These are phyloP conservation scores for Gallinago stenura DNA, from an alignment of 2,797 vertebrate species.

Conservation along the genomic window DNA sequence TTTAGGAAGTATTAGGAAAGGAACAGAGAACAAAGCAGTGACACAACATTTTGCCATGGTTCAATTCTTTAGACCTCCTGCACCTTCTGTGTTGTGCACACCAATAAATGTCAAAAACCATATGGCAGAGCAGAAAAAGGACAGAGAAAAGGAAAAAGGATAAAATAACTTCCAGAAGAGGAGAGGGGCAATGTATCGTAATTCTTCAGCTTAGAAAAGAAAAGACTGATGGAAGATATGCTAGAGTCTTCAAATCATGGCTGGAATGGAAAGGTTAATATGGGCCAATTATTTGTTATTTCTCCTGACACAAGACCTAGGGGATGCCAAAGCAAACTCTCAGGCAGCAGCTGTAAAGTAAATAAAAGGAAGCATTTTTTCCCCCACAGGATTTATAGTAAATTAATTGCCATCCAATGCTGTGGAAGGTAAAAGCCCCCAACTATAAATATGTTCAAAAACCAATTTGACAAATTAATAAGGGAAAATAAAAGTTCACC, in stretches of 20 bases:
- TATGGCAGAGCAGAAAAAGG: neutral
- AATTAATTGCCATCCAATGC: neutral
- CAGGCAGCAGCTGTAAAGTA: neutral
- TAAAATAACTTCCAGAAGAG: neutral
- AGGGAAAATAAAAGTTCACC: neutral
- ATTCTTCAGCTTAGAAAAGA: neutral
- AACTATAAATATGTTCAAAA: neutral
- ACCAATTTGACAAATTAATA: neutral
- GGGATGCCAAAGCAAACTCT: slow-evolving; percentile 6
- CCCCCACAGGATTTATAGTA: neutral
- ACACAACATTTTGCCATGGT: neutral
- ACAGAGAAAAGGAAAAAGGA: neutral
- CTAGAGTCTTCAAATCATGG: neutral
- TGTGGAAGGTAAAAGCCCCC: neutral
- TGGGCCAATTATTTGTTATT: neutral
- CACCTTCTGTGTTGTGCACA: neutral
- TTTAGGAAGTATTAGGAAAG: neutral
- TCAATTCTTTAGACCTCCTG: neutral
- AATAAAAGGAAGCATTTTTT: slow-evolving; percentile 13
- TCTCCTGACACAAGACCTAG: neutral
- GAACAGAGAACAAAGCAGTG: neutral
- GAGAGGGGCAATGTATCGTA: neutral
- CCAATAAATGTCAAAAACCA: neutral
- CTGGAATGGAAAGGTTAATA: neutral
- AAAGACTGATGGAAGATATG: neutral